A percentile compares a stretch with the other conserved stretches of the same genome.
Evolutionary conservation across 2,888 invertebrate genomes (phyloP).

Genomic region (Strigamia crassipes): DNA sequence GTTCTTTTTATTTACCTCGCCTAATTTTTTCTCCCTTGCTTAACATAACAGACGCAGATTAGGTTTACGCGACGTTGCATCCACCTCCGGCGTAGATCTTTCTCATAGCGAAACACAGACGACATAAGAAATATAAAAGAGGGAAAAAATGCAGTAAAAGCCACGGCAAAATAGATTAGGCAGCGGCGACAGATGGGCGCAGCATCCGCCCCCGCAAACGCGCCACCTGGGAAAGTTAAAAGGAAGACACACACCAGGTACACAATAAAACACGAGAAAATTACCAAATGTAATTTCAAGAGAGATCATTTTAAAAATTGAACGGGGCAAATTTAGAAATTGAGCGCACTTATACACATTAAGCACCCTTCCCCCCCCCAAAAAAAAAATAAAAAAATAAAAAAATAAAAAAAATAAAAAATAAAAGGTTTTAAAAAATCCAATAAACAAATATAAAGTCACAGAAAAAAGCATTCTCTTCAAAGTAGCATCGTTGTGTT

Average conservation of each 20-base stretch:
- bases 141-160: slow-evolving; percentile 10
- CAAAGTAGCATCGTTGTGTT: slow-evolving; percentile 1
- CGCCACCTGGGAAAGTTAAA: slow-evolving; percentile 10
- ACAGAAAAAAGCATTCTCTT: not conserved
- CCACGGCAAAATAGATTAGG: slow-evolving; percentile 2
- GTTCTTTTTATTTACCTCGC: not conserved
- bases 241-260: slow-evolving; percentile 10
- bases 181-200: slow-evolving; percentile 10
- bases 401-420: not conserved
- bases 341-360: slow-evolving; percentile 10
- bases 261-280: slow-evolving; percentile 10
- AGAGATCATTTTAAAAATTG: slow-evolving; percentile 4
- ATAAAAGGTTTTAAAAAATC: not conserved
- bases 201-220: slow-evolving; percentile 10
- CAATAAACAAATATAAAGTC: not conserved
- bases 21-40: not conserved
- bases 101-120: not conserved
- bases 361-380: not conserved
- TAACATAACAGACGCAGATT: slow-evolving; percentile 10
- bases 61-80: slow-evolving; percentile 10
- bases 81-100: not conserved
- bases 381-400: not conserved
- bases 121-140: slow-evolving; percentile 2
- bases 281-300: slow-evolving; percentile 10
- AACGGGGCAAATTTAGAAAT: slow-evolving; percentile 3